Evolutionary conservation across 64 coral and sea anemone genomes (phyloP).

Genomic region (Dendrophyllia cribrosa): DNA sequence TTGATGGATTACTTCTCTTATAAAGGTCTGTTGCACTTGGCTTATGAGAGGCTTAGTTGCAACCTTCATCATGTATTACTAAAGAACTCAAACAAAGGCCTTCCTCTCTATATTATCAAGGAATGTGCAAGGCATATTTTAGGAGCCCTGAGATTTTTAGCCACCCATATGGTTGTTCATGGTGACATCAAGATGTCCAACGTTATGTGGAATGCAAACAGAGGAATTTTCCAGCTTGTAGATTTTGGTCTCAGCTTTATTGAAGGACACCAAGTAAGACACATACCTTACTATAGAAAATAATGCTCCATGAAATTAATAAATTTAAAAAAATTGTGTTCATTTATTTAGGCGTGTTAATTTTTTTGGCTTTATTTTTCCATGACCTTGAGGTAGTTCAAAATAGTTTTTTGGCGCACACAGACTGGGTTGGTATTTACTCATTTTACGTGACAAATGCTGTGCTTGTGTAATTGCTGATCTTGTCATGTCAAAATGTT

Average conservation of each 20-base stretch:
- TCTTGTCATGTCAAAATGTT: no score
- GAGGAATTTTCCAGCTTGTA: constrained; percentile 74
- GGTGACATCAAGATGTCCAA: constrained; percentile 92
- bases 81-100: constrained; percentile 59
- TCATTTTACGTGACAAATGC: no score
- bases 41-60: constrained; percentile 54
- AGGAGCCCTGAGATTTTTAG: constrained; percentile 58
- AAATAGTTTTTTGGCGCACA: no score
- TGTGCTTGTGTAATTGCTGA: no score
- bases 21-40: constrained; percentile 6
- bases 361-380: no score
- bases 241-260: constrained; percentile 93
- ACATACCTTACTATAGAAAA: no score
- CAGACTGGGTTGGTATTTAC: no score
- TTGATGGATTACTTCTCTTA: constrained; percentile 53
- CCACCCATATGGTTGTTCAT: constrained; percentile 67
- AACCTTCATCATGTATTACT: constrained; percentile 62
- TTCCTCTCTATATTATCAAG: constrained; percentile 82
- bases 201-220: constrained; percentile 86
- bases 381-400: no score
- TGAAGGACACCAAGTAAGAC: constrained; percentile 42
- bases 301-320: no score
- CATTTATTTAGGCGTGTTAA: no score
- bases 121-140: constrained; percentile 76
- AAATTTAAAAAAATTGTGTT: no score